Conservation (phyloP, 2,113 vertebrate genomes). For the Acanthochromis polyacanthus region DNA sequence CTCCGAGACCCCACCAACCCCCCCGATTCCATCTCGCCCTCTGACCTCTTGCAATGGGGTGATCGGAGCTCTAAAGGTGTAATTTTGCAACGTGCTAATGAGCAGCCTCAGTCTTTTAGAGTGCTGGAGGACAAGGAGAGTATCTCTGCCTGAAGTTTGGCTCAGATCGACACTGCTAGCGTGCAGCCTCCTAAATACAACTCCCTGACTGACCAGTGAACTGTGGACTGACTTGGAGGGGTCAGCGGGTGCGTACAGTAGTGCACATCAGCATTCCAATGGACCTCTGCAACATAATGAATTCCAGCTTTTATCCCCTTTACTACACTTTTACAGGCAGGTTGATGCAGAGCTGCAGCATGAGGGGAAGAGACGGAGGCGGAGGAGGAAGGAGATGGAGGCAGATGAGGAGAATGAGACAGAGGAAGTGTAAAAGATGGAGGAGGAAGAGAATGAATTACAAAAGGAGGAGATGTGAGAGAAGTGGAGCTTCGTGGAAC, state of each 20-base stretch:
- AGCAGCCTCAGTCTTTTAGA: background rate
- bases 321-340: constrained; percentile 29
- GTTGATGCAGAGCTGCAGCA: constrained; percentile 44
- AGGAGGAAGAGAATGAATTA: constrained; percentile 4
- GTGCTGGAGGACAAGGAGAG: constrained; percentile 15
- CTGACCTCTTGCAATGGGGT: constrained; percentile 47
- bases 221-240: background rate
- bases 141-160: constrained; percentile 27
- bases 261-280: constrained; percentile 47
- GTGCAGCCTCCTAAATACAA: constrained; percentile 32
- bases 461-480: background rate
- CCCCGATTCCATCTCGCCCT: constrained; percentile 32
- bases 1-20: constrained; percentile 30
- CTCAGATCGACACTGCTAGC: background rate
- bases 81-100: constrained; percentile 42
- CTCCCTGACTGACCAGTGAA: constrained; percentile 14
- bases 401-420: background rate
- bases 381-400: background rate
- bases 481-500: background rate
- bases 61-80: constrained; percentile 59
- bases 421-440: background rate
- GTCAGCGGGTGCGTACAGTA: constrained; percentile 22
- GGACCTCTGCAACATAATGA: constrained; percentile 46
- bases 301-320: constrained; percentile 44
- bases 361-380: background rate